phyloP scores from a whole-genome alignment of 2,888 invertebrate species.

The Strigamia transsilvanica region DNA sequence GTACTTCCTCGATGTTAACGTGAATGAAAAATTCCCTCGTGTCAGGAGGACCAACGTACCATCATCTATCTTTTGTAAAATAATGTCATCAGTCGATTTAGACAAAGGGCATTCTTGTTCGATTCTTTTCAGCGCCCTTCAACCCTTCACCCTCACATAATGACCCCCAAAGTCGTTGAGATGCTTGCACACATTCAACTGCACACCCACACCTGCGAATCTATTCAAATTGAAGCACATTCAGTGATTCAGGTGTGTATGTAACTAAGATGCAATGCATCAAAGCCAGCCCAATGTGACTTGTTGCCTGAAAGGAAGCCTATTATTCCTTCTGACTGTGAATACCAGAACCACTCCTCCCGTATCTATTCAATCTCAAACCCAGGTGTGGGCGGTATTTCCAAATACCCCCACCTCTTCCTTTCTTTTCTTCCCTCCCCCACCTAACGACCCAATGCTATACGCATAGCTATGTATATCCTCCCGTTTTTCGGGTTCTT shows the following conservation, averaged over 20 bases:
- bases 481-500: constrained; percentile 15
- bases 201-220: constrained; percentile 16
- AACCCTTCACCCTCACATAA: constrained; percentile 22
- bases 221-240: constrained; percentile 1
- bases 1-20: neutral
- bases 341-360: constrained; percentile 13
- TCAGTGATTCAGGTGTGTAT: constrained; percentile 14
- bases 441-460: neutral
- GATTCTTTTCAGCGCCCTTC: neutral
- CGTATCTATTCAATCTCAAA: neutral
- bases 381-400: constrained; percentile 28
- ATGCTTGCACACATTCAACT: constrained; percentile 2
- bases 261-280: constrained; percentile 22
- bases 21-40: neutral
- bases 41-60: neutral
- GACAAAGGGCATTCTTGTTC: neutral
- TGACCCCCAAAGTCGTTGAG: constrained; percentile 2
- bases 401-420: constrained; percentile 17
- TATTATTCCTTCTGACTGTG: constrained; percentile 16
- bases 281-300: constrained; percentile 8
- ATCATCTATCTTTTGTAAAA: neutral
- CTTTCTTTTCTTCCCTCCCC: neutral
- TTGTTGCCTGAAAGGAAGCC: neutral
- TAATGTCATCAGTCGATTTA: constrained; percentile 3
- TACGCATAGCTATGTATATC: constrained; percentile 20